phyloP scores from a whole-genome alignment of 2,113 vertebrate genomes.

The Pristiophorus japonicus region DNA sequence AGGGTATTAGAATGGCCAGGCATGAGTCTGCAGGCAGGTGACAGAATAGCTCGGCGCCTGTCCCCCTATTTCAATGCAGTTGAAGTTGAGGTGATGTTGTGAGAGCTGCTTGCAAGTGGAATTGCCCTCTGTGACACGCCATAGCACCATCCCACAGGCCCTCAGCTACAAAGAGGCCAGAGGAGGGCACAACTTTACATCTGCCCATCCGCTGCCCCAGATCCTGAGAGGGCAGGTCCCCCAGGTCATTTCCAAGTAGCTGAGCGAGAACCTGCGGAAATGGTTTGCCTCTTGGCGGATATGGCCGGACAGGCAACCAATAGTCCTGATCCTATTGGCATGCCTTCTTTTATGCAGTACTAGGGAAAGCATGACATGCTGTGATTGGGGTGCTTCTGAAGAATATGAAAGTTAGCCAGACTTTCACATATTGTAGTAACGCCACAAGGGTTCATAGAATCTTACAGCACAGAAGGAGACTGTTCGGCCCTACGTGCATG shows the following conservation, averaged over 20 bases:
- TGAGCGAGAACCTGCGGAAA: background rate
- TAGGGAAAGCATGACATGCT: background rate
- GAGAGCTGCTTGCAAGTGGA: background rate
- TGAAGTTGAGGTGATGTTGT: background rate
- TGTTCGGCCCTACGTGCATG: background rate
- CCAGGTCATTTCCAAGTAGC: background rate
- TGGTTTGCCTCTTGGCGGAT: background rate
- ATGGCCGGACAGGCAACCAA: background rate
- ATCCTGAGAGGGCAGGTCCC: background rate
- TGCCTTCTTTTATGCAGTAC: background rate
- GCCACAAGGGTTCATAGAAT: background rate
- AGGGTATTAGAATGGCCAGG: background rate
- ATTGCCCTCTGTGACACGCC: background rate
- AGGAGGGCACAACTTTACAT: background rate
- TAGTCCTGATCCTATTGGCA: background rate
- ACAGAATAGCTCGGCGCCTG: background rate
- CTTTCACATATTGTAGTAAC: background rate
- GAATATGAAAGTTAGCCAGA: background rate
- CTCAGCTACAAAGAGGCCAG: background rate
- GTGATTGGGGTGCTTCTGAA: background rate
- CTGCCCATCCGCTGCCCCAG: background rate
- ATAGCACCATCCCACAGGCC: background rate
- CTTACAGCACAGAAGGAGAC: background rate
- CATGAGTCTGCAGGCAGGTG: background rate
- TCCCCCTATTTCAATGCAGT: background rate